Base-by-base conservation (phyloP, 1,140 invertebrate genomes). In the Xylocopa sonorina region DNA sequence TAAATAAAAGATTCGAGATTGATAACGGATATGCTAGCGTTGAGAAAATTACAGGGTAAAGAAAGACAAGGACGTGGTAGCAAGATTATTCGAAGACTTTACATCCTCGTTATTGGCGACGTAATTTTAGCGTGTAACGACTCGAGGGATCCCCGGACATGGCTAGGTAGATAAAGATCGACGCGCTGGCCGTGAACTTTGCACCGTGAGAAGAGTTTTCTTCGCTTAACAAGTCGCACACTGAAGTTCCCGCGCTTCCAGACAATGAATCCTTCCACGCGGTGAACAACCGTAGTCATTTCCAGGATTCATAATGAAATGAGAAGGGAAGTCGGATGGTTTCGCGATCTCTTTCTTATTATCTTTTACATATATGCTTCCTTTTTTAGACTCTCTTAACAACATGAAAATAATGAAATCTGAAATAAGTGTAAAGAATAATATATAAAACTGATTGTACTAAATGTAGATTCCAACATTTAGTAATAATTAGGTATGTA, bases 171-270 rank as follows among this genome's bases (percentile, higher is more conserved):
- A 87, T 87, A 87, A 82, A 72, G 62, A 86, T 87, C 84, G 72
- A 57, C 75, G 78, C 51, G 76, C 24, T 83, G 81, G 60, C 86
- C 86, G 67, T 87, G 85, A 87, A 87, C 86, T 87, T 85, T 87
- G 85, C 82, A 87, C 82, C 82, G 86, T 87, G 86, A 87, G 86
- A 87, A 84, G 68, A 84, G 74, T 80, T 87, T 82, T 81, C 68
- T 82, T 84, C 53, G 77, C 69, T 81, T 87, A 87, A 86, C 82
- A 84, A 87, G 85, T 68, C 67, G 53, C 53, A 43, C 57, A 43
- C 57, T n/a, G 68, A 74, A 80, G 76, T 87, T 87, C 86, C 86
- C 86, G 86, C 86, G 86, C 84, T 82, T 87, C 72, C 51, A 81
- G 67, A 87, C 85, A 86, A 87, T 86, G 75, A 86, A 77, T 77